Percentiles rank a stretch among this genome's conserved stretches.
phyloP scores from a whole-genome alignment of 2,888 invertebrate species.

The Rosalia funebris region DNA sequence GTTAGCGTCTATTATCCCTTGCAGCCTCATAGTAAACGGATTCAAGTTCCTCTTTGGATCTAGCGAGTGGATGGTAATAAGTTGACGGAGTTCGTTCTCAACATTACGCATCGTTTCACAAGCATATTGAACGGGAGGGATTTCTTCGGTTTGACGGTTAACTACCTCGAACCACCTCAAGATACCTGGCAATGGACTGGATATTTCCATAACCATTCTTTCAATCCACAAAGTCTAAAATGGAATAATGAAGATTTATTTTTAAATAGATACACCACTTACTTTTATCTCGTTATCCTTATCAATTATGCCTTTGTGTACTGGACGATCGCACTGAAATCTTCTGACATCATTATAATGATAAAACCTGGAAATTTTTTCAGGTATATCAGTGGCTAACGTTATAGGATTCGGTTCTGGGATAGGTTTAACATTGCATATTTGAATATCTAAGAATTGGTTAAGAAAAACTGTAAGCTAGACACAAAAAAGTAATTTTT shows the following conservation, averaged over 20 bases:
- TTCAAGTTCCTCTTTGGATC: slow-evolving; percentile 87
- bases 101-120: slow-evolving; percentile 94
- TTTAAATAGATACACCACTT: too few species aligned
- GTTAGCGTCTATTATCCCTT: slow-evolving; percentile 93
- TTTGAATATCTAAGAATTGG: slow-evolving; percentile 79
- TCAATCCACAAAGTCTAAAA: slow-evolving; percentile 91
- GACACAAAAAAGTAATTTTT: background rate
- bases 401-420: slow-evolving; percentile 72
- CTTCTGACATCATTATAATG: slow-evolving; percentile 89
- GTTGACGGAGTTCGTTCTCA: slow-evolving; percentile 83
- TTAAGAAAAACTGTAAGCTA: slow-evolving; percentile 11
- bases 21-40: slow-evolving; percentile 90
- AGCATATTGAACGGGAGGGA: slow-evolving; percentile 85
- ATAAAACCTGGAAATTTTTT: slow-evolving; percentile 89
- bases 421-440: slow-evolving; percentile 92
- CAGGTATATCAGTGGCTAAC: slow-evolving; percentile 75
- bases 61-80: slow-evolving; percentile 82
- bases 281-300: slow-evolving; percentile 95
- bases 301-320: slow-evolving; percentile 89
- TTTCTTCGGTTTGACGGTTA: slow-evolving; percentile 76
- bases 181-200: slow-evolving; percentile 88
- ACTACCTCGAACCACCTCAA: slow-evolving; percentile 93
- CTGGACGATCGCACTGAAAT: slow-evolving; percentile 90
- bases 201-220: slow-evolving; percentile 85
- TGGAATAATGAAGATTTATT: background rate